Base-by-base conservation (phyloP, 2,888 invertebrate genomes). In the Tanytarsus gracilentus region DNA sequence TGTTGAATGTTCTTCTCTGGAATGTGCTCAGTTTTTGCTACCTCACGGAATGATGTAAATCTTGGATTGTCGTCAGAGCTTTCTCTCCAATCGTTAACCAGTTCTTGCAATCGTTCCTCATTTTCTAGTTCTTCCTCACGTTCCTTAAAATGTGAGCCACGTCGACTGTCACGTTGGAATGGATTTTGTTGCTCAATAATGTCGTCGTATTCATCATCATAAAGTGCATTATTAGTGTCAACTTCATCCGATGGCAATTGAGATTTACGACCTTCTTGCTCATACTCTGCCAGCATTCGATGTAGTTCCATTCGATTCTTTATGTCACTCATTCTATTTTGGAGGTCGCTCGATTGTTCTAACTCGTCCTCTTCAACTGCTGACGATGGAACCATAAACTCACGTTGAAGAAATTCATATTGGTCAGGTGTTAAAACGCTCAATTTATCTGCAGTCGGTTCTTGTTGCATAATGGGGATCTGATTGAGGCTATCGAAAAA, bases 221-320 rank as follows among this genome's bases (percentile, higher is more conserved):
- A 58, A 30, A 49, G n/a, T 9, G 61, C 49, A 49, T 64, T 52
- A 23, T 63, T 61, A 23, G 27, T 39, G 36, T 33, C 23, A 2
- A 39, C 27, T 8, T 56, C 58, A 52, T 64, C 62, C 5, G 62
- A 39, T 9, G 61, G 61, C 49, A 61, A 59, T 36, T 62, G 62
- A 2, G 63, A 26, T 9, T 63, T 56, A 9, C 64, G 65, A 14
- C 62, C 60, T 36, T 66, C 65, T n/a, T 63, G 61, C 48, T 66
- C 64, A 58, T 66, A 62, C 44, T 66, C 61, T 21, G 65, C 63
- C 18, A 73, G 64, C 62, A 73, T 71, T 58, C 72, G 70, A 62
- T 69, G 68, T 33, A 73, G 66, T 63, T 73, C 71, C 55, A 70
- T 63, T 2, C 68, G 69, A 62, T 71, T 70, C 27, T 67, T 67